Base-by-base conservation (phyloP, 2,888 invertebrate species). In the Cecidostiba fungosa region DNA sequence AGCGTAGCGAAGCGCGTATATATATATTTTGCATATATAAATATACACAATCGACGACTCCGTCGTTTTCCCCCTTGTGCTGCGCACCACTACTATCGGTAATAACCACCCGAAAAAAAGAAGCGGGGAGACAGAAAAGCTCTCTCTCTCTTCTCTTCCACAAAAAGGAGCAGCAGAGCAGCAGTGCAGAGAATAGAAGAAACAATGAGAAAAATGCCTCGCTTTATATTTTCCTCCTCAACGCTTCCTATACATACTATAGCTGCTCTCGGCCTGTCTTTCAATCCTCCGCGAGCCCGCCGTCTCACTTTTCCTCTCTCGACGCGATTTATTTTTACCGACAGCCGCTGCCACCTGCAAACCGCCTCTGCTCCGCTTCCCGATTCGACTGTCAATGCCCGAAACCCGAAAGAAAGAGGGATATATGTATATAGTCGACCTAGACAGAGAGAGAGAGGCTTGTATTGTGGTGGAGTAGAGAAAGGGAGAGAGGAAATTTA, bases 261-360 rank as follows among this genome's bases (percentile, higher is more conserved):
- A 62, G 62, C 12, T 43, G n/a, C 8, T 12, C 43, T 43, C 16
- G 23, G 26, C 47, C 10, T 78, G 77, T 29, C 43, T 69, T 47
- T 66, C 54, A 47, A 47, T 72, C 72, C 72, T 19, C 39, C 72
- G n/a, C 72, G 70, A 16, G 36, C 36, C 36, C 69, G 26, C 69
- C 43, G 39, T 39, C 72, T 72, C 72, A 39, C 43, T 72, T 6
- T 72, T 39, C 43, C 72, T 72, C 72, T 72, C 72, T 23, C 50
- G 72, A 62, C 69, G 62, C 43, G 78, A 78, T 84, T 84, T 84
- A 84, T 84, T 84, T 84, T 84, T 84, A 84, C 73, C 84, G 78
- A 70, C 77, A 70, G 78, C n/a, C n/a, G 10, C 62, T 78, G 78
- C 73, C 77, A 78, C 83, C 83, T 84, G 84, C 84, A 62, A 78